phyloP scores from a whole-genome alignment of 2,797 vertebrate species.

The Gambusia yucatana region DNA sequence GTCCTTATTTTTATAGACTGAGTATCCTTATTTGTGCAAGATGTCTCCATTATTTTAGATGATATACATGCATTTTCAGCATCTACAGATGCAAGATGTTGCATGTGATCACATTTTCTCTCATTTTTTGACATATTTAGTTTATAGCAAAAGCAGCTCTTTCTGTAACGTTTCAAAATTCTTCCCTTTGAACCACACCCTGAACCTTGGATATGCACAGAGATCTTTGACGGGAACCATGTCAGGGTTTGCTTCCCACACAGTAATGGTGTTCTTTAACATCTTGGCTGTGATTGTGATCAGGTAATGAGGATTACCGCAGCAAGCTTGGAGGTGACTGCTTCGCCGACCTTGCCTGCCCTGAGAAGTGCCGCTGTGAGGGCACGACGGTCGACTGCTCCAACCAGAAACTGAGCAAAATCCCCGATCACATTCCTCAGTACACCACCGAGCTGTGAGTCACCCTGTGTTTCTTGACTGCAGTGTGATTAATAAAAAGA shows the following conservation, averaged over 20 bases:
- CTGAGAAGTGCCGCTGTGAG: constrained; percentile 97
- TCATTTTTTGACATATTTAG: constrained; percentile 26
- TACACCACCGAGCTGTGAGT: constrained; percentile 98
- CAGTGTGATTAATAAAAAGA: constrained; percentile 29
- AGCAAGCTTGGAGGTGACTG: constrained; percentile 96
- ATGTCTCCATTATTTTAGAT: constrained; percentile 8
- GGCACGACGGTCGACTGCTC: constrained; percentile 98
- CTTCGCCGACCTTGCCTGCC: constrained; percentile 96
- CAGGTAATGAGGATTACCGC: constrained; percentile 98
- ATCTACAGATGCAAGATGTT: constrained; percentile 25
- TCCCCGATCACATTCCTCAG: constrained; percentile 96
- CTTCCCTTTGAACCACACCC: constrained; percentile 18
- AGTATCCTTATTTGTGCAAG: constrained; percentile 10
- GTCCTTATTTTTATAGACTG: constrained; percentile 16
- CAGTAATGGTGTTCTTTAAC: constrained; percentile 30
- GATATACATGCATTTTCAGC: too few relatives aligned
- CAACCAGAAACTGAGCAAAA: constrained; percentile 95
- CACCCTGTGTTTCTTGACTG: constrained; percentile 10
- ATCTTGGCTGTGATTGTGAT: constrained; percentile 62
- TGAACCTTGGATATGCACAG: neutral
- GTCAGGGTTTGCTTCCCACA: constrained; percentile 19
- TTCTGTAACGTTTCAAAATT: constrained; percentile 27
- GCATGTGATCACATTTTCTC: constrained; percentile 20
- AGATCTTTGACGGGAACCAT: constrained; percentile 22
- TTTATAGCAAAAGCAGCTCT: constrained; percentile 27